phyloP scores from a whole-genome alignment of 2,888 invertebrate species.

The Orthonevra nobilis region DNA sequence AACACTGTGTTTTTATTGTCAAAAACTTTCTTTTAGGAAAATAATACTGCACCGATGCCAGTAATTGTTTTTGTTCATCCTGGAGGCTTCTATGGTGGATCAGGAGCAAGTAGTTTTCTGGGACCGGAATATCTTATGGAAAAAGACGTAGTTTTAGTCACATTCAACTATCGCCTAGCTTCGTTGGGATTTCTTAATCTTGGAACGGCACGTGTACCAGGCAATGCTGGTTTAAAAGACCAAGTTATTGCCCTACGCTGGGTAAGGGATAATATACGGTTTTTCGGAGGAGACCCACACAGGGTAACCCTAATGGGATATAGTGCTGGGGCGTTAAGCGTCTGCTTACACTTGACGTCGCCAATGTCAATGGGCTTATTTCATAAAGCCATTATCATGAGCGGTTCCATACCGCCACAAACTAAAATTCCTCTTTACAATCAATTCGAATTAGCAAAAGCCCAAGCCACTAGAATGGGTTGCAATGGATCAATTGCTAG shows the following conservation, averaged over 20 bases:
- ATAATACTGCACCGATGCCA: constrained; percentile 75
- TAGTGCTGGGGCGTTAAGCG: constrained; percentile 75
- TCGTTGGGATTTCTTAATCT: constrained; percentile 81
- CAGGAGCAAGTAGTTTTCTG: constrained; percentile 75
- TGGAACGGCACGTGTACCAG: constrained; percentile 81
- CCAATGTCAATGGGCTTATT: constrained; percentile 79
- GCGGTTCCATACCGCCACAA: constrained; percentile 78
- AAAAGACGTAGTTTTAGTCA: constrained; percentile 83
- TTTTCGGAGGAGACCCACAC: constrained; percentile 82
- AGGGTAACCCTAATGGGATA: constrained; percentile 81
- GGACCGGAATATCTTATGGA: constrained; percentile 84
- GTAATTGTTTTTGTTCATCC: constrained; percentile 85
- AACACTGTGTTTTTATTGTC: too few relatives aligned
- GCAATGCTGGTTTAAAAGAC: constrained; percentile 83
- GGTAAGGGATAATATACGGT: constrained; percentile 81
- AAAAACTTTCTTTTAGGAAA: too few relatives aligned
- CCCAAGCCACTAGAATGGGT: constrained; percentile 80
- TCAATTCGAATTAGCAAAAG: constrained; percentile 80
- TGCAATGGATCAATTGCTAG: constrained; percentile 77
- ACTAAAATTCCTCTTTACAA: constrained; percentile 75
- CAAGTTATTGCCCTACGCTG: constrained; percentile 82
- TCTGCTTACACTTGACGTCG: constrained; percentile 77
- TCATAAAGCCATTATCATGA: constrained; percentile 82
- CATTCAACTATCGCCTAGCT: constrained; percentile 83
- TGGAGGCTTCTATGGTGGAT: constrained; percentile 83